phyloP scores from a whole-genome alignment of 64 coral and sea anemone species.

The Hydrozoanthus tunicans region DNA sequence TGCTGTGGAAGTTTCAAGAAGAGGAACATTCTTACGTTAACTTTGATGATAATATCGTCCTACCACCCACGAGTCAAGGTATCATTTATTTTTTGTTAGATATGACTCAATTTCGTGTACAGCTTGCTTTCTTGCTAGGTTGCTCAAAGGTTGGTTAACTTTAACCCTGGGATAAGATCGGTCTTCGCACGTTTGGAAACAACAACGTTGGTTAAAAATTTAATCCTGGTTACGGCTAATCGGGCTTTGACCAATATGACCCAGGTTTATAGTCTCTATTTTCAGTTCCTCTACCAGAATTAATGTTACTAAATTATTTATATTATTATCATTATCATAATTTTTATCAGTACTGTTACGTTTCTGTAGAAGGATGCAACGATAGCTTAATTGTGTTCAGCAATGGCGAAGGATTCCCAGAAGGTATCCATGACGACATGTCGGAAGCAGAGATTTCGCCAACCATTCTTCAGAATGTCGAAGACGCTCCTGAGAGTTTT shows the following conservation, averaged over 20 bases:
- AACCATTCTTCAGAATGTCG: too few relatives aligned
- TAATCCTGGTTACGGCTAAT: too few relatives aligned
- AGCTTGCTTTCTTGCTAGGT: neutral
- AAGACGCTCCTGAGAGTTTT: neutral
- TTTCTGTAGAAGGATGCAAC: neutral
- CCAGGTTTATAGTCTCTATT: too few relatives aligned
- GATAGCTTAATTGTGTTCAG: neutral
- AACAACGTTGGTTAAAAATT: too few relatives aligned
- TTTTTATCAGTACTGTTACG: neutral
- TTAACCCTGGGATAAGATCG: too few relatives aligned
- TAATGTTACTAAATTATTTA: neutral
- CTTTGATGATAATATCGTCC: conserved; percentile 64
- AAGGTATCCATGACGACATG: neutral
- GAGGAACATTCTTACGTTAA: conserved; percentile 89
- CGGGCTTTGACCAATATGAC: too few relatives aligned
- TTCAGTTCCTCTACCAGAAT: too few relatives aligned
- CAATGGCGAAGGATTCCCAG: neutral
- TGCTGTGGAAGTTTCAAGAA: conserved; percentile 83
- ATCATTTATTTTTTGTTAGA: neutral
- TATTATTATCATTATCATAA: neutral
- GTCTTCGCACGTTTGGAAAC: too few relatives aligned
- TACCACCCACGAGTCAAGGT: conserved; percentile 79
- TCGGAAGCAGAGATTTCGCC: neutral
- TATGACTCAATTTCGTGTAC: too few relatives aligned
- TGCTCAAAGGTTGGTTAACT: neutral